phyloP scores from a whole-genome alignment of 2,797 vertebrate genomes.

The Ibycter americanus region DNA sequence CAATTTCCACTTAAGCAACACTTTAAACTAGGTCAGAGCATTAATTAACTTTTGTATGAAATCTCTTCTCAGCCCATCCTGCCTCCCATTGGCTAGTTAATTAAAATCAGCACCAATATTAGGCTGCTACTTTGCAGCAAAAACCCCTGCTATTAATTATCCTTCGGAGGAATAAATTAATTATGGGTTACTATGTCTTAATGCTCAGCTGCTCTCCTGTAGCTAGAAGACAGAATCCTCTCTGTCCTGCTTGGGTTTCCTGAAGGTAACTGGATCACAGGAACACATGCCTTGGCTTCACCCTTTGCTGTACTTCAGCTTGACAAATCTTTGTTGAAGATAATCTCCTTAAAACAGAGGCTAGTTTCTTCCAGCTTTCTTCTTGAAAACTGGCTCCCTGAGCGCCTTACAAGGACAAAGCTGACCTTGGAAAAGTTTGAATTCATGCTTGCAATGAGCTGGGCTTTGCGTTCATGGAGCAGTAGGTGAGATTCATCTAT shows the following conservation, averaged over 20 bases:
- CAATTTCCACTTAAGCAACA: constrained; percentile 21
- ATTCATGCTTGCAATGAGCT: not conserved
- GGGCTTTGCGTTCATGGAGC: not conserved
- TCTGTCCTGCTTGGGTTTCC: not conserved
- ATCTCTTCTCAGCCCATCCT: not conserved
- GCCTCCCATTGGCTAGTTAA: constrained; percentile 29
- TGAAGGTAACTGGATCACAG: constrained; percentile 9
- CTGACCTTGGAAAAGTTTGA: not conserved
- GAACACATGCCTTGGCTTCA: not conserved
- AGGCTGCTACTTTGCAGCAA: not conserved
- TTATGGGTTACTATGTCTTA: not conserved
- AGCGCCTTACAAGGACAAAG: not conserved
- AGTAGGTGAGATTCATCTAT: not conserved
- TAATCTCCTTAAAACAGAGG: constrained; percentile 1
- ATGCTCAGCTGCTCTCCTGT: not conserved
- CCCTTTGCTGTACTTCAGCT: not conserved
- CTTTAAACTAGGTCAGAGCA: constrained; percentile 6
- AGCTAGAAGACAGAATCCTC: not conserved
- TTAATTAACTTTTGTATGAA: constrained; percentile 50
- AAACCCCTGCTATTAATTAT: not conserved
- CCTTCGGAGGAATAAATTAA: not conserved
- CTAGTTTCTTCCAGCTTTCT: not conserved
- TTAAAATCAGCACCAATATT: constrained; percentile 38
- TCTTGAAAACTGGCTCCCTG: not conserved
- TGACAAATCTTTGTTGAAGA: not conserved